Percentiles rank a stretch among this genome's conserved stretches.
Evolutionary conservation across 2,113 vertebrate species (phyloP).

Genomic region (Neolamprologus kungweensis): DNA sequence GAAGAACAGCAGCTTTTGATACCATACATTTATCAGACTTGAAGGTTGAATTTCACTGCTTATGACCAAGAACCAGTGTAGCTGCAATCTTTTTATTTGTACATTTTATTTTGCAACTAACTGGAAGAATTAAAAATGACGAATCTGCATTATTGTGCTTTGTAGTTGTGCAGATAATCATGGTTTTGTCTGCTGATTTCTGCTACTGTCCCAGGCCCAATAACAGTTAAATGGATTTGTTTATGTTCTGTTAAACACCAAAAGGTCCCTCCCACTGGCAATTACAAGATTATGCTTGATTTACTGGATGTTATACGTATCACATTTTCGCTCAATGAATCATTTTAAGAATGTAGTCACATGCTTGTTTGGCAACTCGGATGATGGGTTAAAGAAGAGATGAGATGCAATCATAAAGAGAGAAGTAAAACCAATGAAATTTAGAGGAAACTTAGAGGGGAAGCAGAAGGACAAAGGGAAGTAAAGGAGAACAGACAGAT

Average conservation of each 20-base stretch:
- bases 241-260: not conserved
- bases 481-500: not conserved
- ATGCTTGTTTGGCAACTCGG: not conserved
- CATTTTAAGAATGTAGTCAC: not conserved
- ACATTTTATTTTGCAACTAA: not conserved
- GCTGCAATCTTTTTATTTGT: not conserved
- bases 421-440: not conserved
- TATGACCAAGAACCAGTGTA: not conserved
- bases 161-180: not conserved
- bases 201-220: not conserved
- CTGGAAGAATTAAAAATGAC: fast-evolving
- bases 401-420: not conserved
- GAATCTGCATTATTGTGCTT: not conserved
- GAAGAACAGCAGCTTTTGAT: not conserved
- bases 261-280: not conserved
- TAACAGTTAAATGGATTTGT: not conserved
- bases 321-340: fast-evolving
- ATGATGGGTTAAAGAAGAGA: not conserved
- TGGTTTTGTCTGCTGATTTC: not conserved
- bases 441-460: not conserved
- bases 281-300: not conserved
- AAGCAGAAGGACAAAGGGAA: not conserved
- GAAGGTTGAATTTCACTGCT: not conserved
- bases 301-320: not conserved
- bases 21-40: not conserved